Percentiles rank a stretch among this genome's conserved stretches.
Evolutionary conservation across 2,888 invertebrate genomes (phyloP).

Genomic region (Drosophila nr. perissopoda): DNA sequence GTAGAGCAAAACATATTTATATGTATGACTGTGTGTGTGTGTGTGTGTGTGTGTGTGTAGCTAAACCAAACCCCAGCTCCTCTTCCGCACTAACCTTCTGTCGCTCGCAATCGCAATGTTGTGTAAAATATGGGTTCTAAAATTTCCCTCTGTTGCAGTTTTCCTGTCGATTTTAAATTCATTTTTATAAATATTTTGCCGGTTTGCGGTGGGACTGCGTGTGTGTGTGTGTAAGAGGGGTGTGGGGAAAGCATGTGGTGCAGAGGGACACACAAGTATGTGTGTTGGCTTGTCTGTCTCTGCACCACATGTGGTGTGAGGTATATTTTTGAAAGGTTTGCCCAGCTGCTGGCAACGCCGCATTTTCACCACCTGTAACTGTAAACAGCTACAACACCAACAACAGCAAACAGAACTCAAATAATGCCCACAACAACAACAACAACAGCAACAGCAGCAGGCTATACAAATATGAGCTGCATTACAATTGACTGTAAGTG

Average conservation of each 20-base stretch:
- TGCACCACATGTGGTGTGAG: conserved; percentile 60
- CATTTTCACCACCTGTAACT: conserved; percentile 63
- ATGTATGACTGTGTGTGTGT: neutral
- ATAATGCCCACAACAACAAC: conserved; percentile 14
- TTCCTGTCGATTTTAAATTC: conserved; percentile 72
- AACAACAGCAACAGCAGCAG: conserved; percentile 3
- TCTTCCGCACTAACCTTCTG: neutral
- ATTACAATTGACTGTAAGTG: neutral
- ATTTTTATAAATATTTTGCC: conserved; percentile 76
- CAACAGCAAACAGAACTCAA: neutral
- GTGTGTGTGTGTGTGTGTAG: neutral
- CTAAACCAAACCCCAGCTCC: conserved; percentile 2
- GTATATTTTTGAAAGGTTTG: conserved; percentile 52
- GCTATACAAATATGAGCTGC: neutral
- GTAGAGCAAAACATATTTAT: neutral
- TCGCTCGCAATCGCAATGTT: conserved; percentile 22
- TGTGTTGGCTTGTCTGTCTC: neutral
- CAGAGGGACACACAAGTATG: neutral
- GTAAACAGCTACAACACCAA: conserved; percentile 26
- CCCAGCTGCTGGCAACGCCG: conserved; percentile 19
- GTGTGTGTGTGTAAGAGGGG: neutral
- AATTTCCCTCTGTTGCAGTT: conserved; percentile 58
- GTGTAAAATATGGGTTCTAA: conserved; percentile 52
- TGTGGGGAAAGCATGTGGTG: neutral
- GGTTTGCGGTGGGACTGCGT: conserved; percentile 50